Evolutionary conservation across 2,797 vertebrate species (phyloP).

Genomic region (Poecilia picta): DNA sequence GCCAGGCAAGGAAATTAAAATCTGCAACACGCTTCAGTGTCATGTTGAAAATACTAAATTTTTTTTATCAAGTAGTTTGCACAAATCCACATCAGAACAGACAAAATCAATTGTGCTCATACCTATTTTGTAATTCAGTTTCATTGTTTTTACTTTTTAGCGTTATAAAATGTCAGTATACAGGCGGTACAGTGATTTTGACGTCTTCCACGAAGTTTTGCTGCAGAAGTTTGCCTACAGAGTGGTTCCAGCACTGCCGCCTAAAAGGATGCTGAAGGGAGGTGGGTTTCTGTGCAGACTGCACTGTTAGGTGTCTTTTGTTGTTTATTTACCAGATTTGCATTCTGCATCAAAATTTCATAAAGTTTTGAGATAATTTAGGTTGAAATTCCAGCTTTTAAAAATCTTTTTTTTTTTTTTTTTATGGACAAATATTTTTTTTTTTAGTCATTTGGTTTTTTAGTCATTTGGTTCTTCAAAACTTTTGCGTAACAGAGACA

Average conservation of each 20-base stretch:
- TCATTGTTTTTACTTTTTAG: constrained; percentile 65
- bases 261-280: constrained; percentile 94
- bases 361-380: not conserved
- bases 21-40: not conserved
- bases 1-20: constrained; percentile 82
- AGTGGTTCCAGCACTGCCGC: constrained; percentile 92
- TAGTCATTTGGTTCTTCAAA: constrained; percentile 28
- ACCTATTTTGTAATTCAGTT: not conserved
- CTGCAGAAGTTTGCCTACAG: constrained; percentile 94
- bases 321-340: not conserved
- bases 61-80: constrained; percentile 9
- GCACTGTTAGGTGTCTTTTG: not conserved
- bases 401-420: constrained; percentile 6
- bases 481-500: constrained; percentile 29
- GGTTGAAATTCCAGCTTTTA: not conserved
- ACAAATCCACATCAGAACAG: constrained; percentile 1
- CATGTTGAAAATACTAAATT: not conserved
- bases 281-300: constrained; percentile 76
- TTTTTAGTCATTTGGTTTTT: constrained; percentile 19
- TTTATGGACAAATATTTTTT: constrained; percentile 9
- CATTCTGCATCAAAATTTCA: not conserved
- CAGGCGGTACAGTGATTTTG: constrained; percentile 94
- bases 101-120: not conserved
- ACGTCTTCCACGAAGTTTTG: constrained; percentile 94
- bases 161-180: constrained; percentile 91